phyloP scores from a whole-genome alignment of 1,140 invertebrate species.

The Planococcus citri region DNA sequence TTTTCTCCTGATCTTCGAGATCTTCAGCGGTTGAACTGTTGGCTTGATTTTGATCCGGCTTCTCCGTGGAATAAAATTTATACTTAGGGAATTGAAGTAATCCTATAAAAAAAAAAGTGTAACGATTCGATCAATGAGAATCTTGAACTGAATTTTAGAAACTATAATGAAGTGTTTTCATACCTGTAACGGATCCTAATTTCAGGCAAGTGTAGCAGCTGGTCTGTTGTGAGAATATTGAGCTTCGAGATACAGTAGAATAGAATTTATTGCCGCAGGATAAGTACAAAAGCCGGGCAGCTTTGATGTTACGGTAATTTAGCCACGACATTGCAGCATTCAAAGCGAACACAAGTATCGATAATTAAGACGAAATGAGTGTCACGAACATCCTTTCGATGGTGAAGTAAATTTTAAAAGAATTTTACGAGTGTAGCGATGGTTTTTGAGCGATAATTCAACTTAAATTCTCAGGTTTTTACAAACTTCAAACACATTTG shows the following conservation, averaged over 20 bases:
- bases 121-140: too few relatives aligned
- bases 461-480: too few relatives aligned
- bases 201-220: not conserved
- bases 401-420: too few relatives aligned
- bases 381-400: too few relatives aligned
- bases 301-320: not conserved
- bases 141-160: too few relatives aligned
- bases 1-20: slow-evolving; percentile 33
- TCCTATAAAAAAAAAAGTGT: not conserved
- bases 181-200: not conserved
- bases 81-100: not conserved
- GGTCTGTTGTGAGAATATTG: not conserved
- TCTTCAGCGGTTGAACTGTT: slow-evolving; percentile 34
- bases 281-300: not conserved
- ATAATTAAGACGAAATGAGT: too few relatives aligned
- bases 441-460: too few relatives aligned
- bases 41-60: not conserved
- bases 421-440: too few relatives aligned
- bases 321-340: not conserved
- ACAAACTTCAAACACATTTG: too few relatives aligned
- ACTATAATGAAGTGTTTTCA: not conserved
- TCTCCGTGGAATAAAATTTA: slow-evolving; percentile 12
- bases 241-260: not conserved
- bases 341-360: too few relatives aligned
- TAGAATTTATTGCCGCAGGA: not conserved